Conservation (phyloP, 2,113 vertebrate genomes). For the Microcebus griseorufus region DNA sequence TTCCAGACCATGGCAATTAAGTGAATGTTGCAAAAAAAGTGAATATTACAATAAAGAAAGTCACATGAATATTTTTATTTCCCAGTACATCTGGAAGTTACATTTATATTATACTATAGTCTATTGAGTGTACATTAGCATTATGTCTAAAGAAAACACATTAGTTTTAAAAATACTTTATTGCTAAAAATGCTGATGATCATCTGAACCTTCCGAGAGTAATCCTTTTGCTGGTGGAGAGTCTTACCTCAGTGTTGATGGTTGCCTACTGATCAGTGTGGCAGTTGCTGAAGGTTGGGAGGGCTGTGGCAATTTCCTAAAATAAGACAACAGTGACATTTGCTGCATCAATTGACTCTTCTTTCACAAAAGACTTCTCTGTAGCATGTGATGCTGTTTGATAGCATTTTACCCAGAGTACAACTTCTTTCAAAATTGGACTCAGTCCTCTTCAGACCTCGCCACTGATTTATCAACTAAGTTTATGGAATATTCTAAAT, state of each 20-base stretch:
- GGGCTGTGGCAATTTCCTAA: not conserved
- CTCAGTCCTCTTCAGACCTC: not conserved
- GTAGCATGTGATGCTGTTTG: not conserved
- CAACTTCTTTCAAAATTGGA: not conserved
- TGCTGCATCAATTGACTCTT: not conserved
- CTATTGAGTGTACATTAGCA: not conserved
- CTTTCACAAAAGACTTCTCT: not conserved
- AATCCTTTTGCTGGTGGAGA: not conserved
- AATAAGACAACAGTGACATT: not conserved
- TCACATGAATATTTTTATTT: not conserved
- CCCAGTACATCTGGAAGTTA: not conserved
- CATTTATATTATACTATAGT: not conserved
- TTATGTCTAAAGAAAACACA: not conserved
- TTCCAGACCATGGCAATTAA: not conserved
- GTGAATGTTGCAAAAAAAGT: not conserved
- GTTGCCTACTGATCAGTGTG: not conserved
- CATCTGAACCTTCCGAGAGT: not conserved
- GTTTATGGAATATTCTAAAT: not conserved
- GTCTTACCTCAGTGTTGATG: not conserved
- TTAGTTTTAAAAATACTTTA: not conserved
- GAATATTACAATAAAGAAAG: not conserved
- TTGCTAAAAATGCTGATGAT: not conserved
- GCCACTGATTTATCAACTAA: not conserved
- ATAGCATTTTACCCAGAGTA: not conserved
- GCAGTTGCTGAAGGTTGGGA: not conserved